Evolutionary conservation across 2,888 invertebrate species (phyloP), one percentile per base, ranked within the genome.

Genomic region (Drosophila rellima): DNA sequence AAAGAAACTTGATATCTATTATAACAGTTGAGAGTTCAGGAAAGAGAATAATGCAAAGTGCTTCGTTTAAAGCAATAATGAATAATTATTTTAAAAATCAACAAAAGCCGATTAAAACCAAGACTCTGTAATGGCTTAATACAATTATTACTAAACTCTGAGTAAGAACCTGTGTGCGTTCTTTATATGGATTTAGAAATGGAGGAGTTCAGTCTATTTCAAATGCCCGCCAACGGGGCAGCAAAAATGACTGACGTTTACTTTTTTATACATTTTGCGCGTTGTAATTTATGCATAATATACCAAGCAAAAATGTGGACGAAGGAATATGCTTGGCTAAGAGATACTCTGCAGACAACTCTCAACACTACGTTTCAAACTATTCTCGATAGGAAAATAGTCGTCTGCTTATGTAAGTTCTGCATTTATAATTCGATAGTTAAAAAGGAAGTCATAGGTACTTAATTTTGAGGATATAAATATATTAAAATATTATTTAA

Each of bases 211-310:
- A 7, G 29, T 7, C 29, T 3, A 29, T 26, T 55, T 26, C 10
- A 47, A 57, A 51, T 11, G 39, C 13, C 42, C 37, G 51, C 42
- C 47, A 59, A 54, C 6, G 37, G 51, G 51, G 59, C 54, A 48
- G 26, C 3, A 47, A 71, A 35, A 67, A 52, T 57, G 63, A 61
- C 59, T 61, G 71, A 62, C 79, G 62, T 67, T 79, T 29, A 56
- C 35, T n/a, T 15, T 39, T 74, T 71, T 61, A 74, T 69, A 66
- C 64, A 68, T 72, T 70, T 66, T 57, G 62, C 64, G 77, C 69
- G 70, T 52, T 78, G 73, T 82, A 83, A 81, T 71, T 83, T 80
- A 83, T 82, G 80, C 83, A 75, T 57, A 69, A 73, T 82, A 67
- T 73, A 70, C 66, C n/a, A 20, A 33, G 31, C 15, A 33, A 42